These are phyloP conservation scores for Agapornis canus DNA, from an alignment of 2,797 vertebrate genomes.

Conservation along the genomic window DNA sequence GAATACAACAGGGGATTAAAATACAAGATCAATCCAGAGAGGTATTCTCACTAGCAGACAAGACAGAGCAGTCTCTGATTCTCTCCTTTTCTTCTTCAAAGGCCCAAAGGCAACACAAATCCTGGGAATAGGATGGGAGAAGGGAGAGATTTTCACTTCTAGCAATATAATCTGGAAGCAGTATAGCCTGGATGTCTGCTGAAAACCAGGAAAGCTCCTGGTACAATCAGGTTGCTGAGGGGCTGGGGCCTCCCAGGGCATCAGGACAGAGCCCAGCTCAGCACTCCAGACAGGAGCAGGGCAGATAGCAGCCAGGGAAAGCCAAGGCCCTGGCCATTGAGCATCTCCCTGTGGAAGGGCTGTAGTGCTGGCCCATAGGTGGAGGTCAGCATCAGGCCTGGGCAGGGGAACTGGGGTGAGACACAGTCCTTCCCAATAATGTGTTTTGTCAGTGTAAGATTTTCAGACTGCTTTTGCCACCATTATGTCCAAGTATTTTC, in stretches of 20 bases:
- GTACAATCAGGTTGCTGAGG: not conserved
- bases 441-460: not conserved
- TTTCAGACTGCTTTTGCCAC: not conserved
- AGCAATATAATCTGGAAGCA: not conserved
- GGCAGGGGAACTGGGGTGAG: not conserved
- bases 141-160: not conserved
- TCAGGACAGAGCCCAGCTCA: not conserved
- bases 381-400: not conserved
- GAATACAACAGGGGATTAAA: constrained; percentile 13
- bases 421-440: not conserved
- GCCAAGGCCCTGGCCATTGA: not conserved
- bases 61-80: not conserved
- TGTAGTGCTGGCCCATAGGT: rapidly evolving
- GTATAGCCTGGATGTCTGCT: not conserved
- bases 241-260: not conserved
- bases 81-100: constrained; percentile 6
- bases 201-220: not conserved
- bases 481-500: not conserved
- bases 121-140: not conserved
- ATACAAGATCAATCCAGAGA: not conserved
- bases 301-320: not conserved
- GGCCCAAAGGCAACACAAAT: not conserved
- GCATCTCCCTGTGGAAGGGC: not conserved
- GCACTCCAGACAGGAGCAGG: not conserved
- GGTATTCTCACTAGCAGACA: not conserved